phyloP scores from a whole-genome alignment of 1,140 invertebrate genomes.

The Diploscapter pachys region DNA sequence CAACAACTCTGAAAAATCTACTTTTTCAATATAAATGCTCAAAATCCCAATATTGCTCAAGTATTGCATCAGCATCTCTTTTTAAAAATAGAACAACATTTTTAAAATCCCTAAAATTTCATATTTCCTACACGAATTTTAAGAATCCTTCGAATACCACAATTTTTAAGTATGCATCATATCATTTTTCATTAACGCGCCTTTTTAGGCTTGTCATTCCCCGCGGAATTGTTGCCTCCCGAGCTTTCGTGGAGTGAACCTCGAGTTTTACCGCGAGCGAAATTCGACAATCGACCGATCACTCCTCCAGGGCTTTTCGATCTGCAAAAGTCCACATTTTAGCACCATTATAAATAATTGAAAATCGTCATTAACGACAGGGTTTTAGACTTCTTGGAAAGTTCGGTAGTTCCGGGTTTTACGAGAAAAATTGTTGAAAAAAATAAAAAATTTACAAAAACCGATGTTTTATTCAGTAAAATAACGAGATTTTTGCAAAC shows the following conservation, averaged over 20 bases:
- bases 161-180: constrained; percentile 1
- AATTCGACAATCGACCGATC: constrained; percentile 53
- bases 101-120: constrained; percentile 1
- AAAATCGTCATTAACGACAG: too few relatives aligned
- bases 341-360: too few relatives aligned
- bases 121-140: not conserved
- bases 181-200: not conserved
- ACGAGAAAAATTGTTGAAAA: too few relatives aligned
- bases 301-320: constrained; percentile 26
- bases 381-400: too few relatives aligned
- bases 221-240: constrained; percentile 34
- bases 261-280: constrained; percentile 52
- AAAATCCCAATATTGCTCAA: not conserved
- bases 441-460: too few relatives aligned
- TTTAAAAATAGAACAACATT: constrained; percentile 4
- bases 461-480: too few relatives aligned
- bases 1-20: not conserved
- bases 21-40: constrained; percentile 6
- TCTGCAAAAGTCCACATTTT: too few relatives aligned
- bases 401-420: too few relatives aligned
- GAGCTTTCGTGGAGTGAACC: constrained; percentile 47
- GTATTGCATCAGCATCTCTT: not conserved
- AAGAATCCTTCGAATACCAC: not conserved
- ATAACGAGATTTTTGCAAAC: constrained; percentile 45
- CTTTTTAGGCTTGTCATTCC: constrained; percentile 39